Evolutionary conservation across 2,888 invertebrate species (phyloP).

Genomic region (Torymus aiolomorphi): DNA sequence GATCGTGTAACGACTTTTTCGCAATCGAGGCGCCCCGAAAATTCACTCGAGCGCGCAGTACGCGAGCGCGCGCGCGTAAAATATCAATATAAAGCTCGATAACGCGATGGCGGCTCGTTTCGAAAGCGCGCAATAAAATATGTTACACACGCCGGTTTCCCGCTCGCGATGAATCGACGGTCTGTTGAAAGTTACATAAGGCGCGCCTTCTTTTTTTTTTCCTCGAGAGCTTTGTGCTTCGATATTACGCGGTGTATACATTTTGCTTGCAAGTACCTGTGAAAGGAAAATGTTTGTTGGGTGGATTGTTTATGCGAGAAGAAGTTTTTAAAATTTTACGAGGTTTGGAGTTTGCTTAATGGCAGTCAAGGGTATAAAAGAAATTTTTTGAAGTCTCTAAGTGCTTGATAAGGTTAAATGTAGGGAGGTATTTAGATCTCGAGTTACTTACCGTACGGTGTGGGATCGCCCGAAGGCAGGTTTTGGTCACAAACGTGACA

Average conservation of each 20-base stretch:
- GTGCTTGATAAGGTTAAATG: too few species aligned
- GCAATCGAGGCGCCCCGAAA: too few species aligned
- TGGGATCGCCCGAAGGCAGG: too few species aligned
- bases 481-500: too few species aligned
- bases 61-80: background rate
- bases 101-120: background rate
- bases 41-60: background rate
- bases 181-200: conserved; percentile 38
- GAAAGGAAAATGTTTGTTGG: background rate
- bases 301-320: too few species aligned
- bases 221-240: background rate
- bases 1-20: too few species aligned
- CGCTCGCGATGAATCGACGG: conserved; percentile 24
- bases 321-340: too few species aligned
- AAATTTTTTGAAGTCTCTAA: too few species aligned
- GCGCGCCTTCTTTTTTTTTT: conserved; percentile 13
- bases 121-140: conserved; percentile 25
- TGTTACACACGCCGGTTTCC: background rate
- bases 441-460: too few species aligned
- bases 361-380: too few species aligned
- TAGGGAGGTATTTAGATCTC: too few species aligned
- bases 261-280: background rate
- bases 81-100: conserved; percentile 7
- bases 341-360: too few species aligned
- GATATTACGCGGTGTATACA: conserved; percentile 2